Evolutionary conservation across 2,888 invertebrate species (phyloP).

Genomic region (Asteroscopus sphinx): DNA sequence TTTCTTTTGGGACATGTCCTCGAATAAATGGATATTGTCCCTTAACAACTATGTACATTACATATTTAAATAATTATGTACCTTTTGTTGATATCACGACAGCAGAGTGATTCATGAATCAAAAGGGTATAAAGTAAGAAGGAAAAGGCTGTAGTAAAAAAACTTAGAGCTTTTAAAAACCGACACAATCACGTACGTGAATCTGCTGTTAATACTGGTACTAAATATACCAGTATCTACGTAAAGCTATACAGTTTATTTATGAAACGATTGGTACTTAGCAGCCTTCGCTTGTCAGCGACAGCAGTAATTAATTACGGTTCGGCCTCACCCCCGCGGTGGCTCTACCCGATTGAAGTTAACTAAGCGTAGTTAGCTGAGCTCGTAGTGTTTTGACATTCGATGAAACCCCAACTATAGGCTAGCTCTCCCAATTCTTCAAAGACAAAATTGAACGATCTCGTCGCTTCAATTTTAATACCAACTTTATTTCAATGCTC

Average conservation of each 20-base stretch:
- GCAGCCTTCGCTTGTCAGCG: slow-evolving; percentile 81
- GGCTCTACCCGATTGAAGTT: slow-evolving; percentile 75
- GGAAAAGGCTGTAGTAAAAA: slow-evolving; percentile 9
- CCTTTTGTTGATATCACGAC: slow-evolving; percentile 14
- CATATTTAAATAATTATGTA: slow-evolving; percentile 17
- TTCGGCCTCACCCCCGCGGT: slow-evolving; percentile 68
- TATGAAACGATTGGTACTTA: slow-evolving; percentile 76
- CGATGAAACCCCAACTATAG: slow-evolving; percentile 57
- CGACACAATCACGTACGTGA: slow-evolving; percentile 29
- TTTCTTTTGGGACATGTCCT: slow-evolving; percentile 57
- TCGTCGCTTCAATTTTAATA: slow-evolving; percentile 39
- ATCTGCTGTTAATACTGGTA: slow-evolving; percentile 33
- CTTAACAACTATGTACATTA: slow-evolving; percentile 19
- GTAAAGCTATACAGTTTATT: slow-evolving; percentile 68
- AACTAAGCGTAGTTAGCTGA: slow-evolving; percentile 79
- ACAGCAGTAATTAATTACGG: slow-evolving; percentile 87
- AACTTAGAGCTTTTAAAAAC: slow-evolving; percentile 19
- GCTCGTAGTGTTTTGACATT: slow-evolving; percentile 76
- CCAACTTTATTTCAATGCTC: slow-evolving; percentile 45
- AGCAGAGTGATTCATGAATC: background rate
- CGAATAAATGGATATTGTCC: slow-evolving; percentile 47
- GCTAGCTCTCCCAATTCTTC: slow-evolving; percentile 38
- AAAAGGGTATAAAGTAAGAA: background rate
- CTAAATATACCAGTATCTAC: slow-evolving; percentile 36
- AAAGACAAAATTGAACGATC: slow-evolving; percentile 17